Base-by-base conservation (phyloP, 1,140 invertebrate genomes). In the Ceratitis capitata region DNA sequence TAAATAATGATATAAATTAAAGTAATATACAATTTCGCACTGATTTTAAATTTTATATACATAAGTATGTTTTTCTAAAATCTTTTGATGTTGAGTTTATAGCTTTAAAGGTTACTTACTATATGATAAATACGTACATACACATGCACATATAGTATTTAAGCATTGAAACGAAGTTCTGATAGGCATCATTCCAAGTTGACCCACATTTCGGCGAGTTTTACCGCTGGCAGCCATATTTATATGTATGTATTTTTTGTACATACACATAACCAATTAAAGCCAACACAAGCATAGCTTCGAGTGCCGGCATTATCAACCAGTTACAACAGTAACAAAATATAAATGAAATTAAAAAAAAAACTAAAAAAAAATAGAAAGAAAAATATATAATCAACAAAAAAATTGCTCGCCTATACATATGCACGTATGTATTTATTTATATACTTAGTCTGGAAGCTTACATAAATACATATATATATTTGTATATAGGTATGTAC, bases 201-300 rank as follows among this genome's bases (percentile, higher is more conserved):
- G 64, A 69, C 64, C 64, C 64, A 69, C 29, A 69, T 69, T 69
- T 69, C 16, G 29, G 12, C n/a, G 64, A 69, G 29, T 69, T 69
- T 69, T 69, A 39, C 32, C 64, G 16, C 64, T 69, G 12, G 35
- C 64, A 14, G 64, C 64, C 64, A 9, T 16, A 26, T 16, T 5
- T 19, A 39, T 6, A 39, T 64, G 9, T 29, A 69, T 69, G 19
- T 19, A 69, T 39, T 53, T n/a, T 53, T 2, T 53, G 32, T 39
- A 69, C 32, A 39, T 19, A 1, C 19, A 69, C 32, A 39, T 19
- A 1, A 5, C n/a, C 64, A 69, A 39, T 61, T 61, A 29, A 14
- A 69, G 39, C 64, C 5, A 69, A 69, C 35, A 69, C 64, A 69
- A 3, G 32, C 61, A 64, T 35, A 19, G 35, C 32, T 14, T 5